These are phyloP conservation scores for Liposcelis brunnea DNA, from an alignment of 2,888 invertebrate species.

Conservation along the genomic window DNA sequence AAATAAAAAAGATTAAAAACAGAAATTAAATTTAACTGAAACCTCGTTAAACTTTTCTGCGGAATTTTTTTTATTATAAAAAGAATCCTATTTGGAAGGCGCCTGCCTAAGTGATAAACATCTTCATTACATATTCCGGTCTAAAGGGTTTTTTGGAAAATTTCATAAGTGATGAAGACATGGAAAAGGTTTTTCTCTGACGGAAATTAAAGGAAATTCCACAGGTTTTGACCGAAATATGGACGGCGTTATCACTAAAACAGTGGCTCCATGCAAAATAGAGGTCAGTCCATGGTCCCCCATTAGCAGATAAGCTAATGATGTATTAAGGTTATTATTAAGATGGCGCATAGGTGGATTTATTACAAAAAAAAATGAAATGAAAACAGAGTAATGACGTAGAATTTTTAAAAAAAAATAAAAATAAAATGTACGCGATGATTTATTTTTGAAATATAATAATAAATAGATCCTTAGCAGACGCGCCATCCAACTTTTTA, in stretches of 20 bases:
- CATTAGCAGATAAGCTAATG: slow-evolving; percentile 19
- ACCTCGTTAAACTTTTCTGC: too few species aligned
- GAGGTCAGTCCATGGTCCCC: slow-evolving; percentile 31
- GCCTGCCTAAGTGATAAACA: neutral
- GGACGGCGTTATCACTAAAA: too few species aligned
- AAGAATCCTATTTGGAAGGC: neutral
- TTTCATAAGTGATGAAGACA: too few species aligned
- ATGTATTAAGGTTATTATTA: slow-evolving; percentile 8
- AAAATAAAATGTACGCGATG: slow-evolving; percentile 9
- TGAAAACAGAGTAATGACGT: slow-evolving; percentile 1
- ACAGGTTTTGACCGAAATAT: too few species aligned
- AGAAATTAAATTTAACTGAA: neutral
- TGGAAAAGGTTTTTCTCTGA: too few species aligned
- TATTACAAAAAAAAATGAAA: slow-evolving; percentile 9
- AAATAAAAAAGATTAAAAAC: slow-evolving; percentile 5
- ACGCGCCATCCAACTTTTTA: too few species aligned
- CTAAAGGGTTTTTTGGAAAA: neutral
- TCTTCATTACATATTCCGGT: neutral
- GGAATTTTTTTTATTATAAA: too few species aligned
- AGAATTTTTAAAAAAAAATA: slow-evolving; percentile 3
- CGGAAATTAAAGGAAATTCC: too few species aligned
- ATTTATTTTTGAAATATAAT: neutral
- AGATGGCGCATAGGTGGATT: neutral
- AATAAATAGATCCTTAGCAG: neutral
- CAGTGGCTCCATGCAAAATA: slow-evolving; percentile 65